Evolutionary conservation across 1,140 invertebrate species (phyloP).

Genomic region (Gyrodactylus bullatarudis): DNA sequence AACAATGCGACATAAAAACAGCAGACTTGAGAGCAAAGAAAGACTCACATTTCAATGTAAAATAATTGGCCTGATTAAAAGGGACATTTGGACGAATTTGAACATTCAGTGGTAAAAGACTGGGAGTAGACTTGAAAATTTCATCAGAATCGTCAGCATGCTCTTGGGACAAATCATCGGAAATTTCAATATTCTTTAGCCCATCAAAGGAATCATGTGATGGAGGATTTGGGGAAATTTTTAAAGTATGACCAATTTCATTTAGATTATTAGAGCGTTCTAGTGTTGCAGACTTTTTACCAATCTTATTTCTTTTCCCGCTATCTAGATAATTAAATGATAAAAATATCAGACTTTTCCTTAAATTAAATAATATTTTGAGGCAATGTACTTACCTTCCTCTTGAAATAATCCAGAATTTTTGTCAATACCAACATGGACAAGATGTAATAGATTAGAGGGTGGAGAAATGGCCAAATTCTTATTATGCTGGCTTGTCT

Average conservation of each 20-base stretch:
- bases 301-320: neutral
- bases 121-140: neutral
- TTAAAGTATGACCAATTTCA: neutral
- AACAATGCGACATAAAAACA: no score
- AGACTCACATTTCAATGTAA: no score
- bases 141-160: neutral
- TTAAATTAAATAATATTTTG: no score
- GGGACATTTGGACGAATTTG: neutral
- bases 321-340: neutral
- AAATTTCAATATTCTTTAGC: no score
- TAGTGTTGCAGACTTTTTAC: neutral
- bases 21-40: no score
- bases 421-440: neutral
- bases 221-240: neutral
- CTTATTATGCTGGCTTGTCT: no score
- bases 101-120: neutral
- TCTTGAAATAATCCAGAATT: neutral
- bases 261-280: neutral
- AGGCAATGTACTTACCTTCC: no score
- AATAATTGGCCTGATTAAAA: no score
- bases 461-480: neutral
- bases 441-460: neutral
- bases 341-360: neutral
- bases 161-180: neutral
- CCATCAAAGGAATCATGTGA: neutral